Evolutionary conservation across 1,140 invertebrate species (phyloP), one percentile per base, ranked within the genome.

Genomic region (Musca domestica): DNA sequence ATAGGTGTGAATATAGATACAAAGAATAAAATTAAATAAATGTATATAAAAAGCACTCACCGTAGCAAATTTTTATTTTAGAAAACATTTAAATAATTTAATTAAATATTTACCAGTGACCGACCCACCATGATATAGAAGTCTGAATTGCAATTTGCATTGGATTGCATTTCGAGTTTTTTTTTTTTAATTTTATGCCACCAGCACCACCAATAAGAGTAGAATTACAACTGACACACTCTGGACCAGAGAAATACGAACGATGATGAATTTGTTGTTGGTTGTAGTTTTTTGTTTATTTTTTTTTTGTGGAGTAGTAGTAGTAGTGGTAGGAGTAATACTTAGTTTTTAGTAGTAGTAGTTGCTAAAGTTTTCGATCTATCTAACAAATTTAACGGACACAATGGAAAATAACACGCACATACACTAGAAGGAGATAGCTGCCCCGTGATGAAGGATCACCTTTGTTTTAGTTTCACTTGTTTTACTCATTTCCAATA

Each of bases 41-140:
- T 71, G 64, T 71, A 78, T 71, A 74, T 76, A 77, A 69, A 63
- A 65, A 78, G 76, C 77, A 78, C 77, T 78, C 77, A 78, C 77
- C 77, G 74, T 76, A 79, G 79, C 47, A 68, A 77, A 78, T 74
- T 49, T 68, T 49, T 51, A n/a, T 27, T 22, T 46, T 46, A 67
- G 61, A 25, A 63, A 46, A 68, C 52, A 69, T 70, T 74, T 68
- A 69, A 67, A 68, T 70, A 67, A 72, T 73, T 72, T 25, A 56
- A 56, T 27, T 61, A 34, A 61, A 65, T 65, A 65, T 48, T 65
- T 65, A 65, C 64, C 64, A 65, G 19, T 49, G 30, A 66, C 67
- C 67, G 30, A 66, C 67, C 67, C 54, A 67, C 56, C 52, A 67
- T 67, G 56, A 58, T 61, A 23, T 49, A 65, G 64, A 65, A 25